phyloP scores from a whole-genome alignment of 2,888 invertebrate genomes.

The Emmelina monodactyla region DNA sequence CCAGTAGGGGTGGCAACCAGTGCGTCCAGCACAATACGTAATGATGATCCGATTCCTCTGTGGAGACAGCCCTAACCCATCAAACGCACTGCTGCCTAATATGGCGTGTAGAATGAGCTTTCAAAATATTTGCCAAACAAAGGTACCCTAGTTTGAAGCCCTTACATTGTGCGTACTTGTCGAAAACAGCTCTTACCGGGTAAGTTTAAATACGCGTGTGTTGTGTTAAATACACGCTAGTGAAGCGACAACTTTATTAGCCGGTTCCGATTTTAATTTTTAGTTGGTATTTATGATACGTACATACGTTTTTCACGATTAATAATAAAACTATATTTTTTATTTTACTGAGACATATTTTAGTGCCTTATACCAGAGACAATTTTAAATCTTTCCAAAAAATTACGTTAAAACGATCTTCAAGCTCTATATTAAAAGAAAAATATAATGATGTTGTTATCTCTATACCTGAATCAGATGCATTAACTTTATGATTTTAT shows the following conservation, averaged over 20 bases:
- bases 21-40: constrained; percentile 40
- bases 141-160: constrained; percentile 19
- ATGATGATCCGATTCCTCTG: constrained; percentile 53
- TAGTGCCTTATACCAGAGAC: too few relatives aligned
- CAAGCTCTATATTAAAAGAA: too few relatives aligned
- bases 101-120: constrained; percentile 62
- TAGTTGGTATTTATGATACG: too few relatives aligned
- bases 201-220: too few relatives aligned
- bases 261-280: background rate
- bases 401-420: too few relatives aligned
- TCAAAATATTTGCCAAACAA: constrained; percentile 67
- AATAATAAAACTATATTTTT: too few relatives aligned
- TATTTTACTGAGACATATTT: too few relatives aligned
- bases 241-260: background rate
- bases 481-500: too few relatives aligned
- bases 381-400: too few relatives aligned
- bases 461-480: too few relatives aligned
- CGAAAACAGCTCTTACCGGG: constrained; percentile 39
- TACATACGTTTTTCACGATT: too few relatives aligned
- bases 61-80: constrained; percentile 54
- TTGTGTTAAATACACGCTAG: background rate
- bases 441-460: too few relatives aligned
- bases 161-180: constrained; percentile 28
- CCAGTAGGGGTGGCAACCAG: constrained; percentile 19
- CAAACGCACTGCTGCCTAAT: constrained; percentile 57